A percentile compares a stretch with the other conserved stretches of the same genome.
These are phyloP conservation scores for Setophaga kirtlandii DNA, from an alignment of 2,113 vertebrate genomes.

Conservation along the genomic window DNA sequence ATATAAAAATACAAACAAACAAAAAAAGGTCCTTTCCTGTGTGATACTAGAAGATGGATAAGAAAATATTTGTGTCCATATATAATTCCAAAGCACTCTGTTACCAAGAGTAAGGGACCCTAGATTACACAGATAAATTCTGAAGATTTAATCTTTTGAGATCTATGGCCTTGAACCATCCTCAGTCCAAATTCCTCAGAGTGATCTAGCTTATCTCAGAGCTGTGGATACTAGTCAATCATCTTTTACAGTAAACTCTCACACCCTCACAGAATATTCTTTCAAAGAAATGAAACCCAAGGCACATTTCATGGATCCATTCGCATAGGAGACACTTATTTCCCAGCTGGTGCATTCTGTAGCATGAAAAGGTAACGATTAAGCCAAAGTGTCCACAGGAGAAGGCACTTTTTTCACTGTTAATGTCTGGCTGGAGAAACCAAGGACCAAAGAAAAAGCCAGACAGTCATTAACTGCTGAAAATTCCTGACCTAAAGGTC, in stretches of 20 bases:
- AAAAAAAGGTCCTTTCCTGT: not conserved
- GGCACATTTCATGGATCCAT: not conserved
- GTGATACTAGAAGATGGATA: not conserved
- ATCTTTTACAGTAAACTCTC: conserved; percentile 14
- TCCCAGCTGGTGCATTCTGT: conserved; percentile 50
- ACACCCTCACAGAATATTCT: conserved; percentile 7
- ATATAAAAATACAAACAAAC: not conserved
- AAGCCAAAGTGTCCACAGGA: conserved; percentile 10
- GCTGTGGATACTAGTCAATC: not conserved
- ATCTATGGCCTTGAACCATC: conserved; percentile 7
- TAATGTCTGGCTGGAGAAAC: conserved; percentile 55
- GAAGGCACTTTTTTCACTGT: conserved; percentile 20
- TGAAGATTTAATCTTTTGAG: conserved; percentile 36
- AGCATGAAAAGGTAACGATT: conserved; percentile 18
- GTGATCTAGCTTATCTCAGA: not conserved
- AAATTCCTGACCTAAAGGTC: conserved; percentile 71
- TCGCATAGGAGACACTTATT: conserved; percentile 22
- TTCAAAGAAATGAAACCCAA: conserved; percentile 39
- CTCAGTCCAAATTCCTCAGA: conserved; percentile 9
- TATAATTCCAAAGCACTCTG: not conserved
- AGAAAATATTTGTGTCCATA: not conserved
- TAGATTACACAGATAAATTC: conserved; percentile 56
- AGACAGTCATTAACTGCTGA: conserved; percentile 68
- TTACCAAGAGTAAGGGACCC: not conserved
- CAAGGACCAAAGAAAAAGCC: conserved; percentile 12